Conservation (phyloP, 2,113 vertebrate species). For the Siphamia tubifer region DNA sequence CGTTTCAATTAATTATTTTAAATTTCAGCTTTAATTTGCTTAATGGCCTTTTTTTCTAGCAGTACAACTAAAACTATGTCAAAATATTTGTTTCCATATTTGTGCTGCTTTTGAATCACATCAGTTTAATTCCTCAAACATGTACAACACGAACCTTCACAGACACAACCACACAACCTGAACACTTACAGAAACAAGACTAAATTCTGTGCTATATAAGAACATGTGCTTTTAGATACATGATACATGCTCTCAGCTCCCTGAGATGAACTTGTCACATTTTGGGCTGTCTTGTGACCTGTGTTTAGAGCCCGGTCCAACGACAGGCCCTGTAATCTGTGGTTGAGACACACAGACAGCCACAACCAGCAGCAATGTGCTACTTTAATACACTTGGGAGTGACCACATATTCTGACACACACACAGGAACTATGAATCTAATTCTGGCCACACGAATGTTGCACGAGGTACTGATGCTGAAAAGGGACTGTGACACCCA, state of each 20-base stretch:
- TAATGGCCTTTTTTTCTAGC: not conserved
- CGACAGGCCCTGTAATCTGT: slow-evolving; percentile 67
- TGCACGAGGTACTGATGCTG: slow-evolving; percentile 26
- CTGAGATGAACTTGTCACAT: slow-evolving; percentile 66
- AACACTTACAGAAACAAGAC: slow-evolving; percentile 55
- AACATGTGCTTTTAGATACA: slow-evolving; percentile 45
- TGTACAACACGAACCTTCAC: slow-evolving; percentile 23
- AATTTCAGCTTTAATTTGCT: not conserved
- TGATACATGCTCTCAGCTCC: slow-evolving; percentile 47
- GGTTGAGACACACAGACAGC: slow-evolving; percentile 58
- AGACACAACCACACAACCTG: slow-evolving; percentile 25
- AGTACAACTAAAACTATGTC: not conserved
- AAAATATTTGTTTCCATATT: not conserved
- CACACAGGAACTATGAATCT: slow-evolving; percentile 46
- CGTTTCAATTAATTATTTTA: no score
- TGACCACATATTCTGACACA: slow-evolving; percentile 48
- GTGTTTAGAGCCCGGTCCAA: slow-evolving; percentile 48
- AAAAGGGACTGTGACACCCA: slow-evolving; percentile 4
- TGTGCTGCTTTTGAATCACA: not conserved
- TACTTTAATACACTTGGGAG: slow-evolving; percentile 63
- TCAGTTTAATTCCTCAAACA: slow-evolving; percentile 14
- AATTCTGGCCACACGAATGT: slow-evolving; percentile 37
- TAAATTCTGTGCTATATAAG: slow-evolving; percentile 46
- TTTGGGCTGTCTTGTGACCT: slow-evolving; percentile 62
- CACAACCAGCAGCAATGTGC: slow-evolving; percentile 51